These are phyloP conservation scores for Acanthochromis polyacanthus DNA, from an alignment of 2,113 vertebrate species.

Conservation along the genomic window DNA sequence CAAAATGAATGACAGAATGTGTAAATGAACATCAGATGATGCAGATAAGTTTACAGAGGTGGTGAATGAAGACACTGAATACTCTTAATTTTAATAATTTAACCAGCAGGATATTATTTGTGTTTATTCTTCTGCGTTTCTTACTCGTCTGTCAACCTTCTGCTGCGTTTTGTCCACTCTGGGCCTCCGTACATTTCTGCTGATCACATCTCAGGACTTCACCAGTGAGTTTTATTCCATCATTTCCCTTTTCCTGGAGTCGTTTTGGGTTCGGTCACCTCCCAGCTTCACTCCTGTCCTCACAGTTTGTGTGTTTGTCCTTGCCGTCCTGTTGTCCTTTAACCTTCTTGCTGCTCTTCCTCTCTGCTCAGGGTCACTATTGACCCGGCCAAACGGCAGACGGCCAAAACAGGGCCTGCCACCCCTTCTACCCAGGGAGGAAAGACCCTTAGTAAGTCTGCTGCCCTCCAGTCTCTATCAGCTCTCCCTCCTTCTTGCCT, in stretches of 20 bases:
- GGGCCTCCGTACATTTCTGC: constrained; percentile 9
- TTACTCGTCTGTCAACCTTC: not conserved
- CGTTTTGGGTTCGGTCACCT: constrained; percentile 40
- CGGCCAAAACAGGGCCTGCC: constrained; percentile 85
- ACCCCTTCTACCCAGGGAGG: constrained; percentile 81
- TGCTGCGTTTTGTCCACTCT: constrained; percentile 8
- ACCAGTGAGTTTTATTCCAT: constrained; percentile 8
- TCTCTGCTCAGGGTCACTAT: constrained; percentile 86
- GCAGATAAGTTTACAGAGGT: too few relatives aligned
- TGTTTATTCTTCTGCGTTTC: not conserved
- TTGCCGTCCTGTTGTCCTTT: constrained; percentile 73
- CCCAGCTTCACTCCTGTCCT: not conserved
- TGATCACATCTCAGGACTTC: constrained; percentile 32
- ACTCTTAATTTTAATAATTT: not conserved
- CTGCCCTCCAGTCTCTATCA: constrained; percentile 78
- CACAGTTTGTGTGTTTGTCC: constrained; percentile 65
- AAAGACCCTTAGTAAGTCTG: constrained; percentile 89
- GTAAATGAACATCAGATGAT: too few relatives aligned
- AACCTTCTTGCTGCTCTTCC: constrained; percentile 78
- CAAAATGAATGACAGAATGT: too few relatives aligned
- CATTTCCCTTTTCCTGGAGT: constrained; percentile 39
- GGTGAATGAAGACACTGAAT: too few relatives aligned
- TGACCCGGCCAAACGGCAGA: constrained; percentile 88
- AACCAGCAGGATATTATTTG: not conserved
- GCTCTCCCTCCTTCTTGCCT: constrained; percentile 64